Base-by-base conservation (phyloP, 2,113 vertebrate species). In the Anhinga rufa region DNA sequence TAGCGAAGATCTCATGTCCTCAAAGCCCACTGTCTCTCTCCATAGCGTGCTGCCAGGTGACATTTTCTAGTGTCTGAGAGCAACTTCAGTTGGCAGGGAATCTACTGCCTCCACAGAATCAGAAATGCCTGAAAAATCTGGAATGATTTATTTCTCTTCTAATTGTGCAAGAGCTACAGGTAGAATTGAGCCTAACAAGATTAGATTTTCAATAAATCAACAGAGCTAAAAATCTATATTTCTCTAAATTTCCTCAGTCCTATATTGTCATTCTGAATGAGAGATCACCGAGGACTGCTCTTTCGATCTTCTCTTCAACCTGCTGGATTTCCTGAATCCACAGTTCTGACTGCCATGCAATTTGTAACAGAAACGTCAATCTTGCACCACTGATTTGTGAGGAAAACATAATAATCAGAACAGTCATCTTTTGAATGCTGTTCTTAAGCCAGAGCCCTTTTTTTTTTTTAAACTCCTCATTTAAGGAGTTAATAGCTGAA, bases 131-230 rank as follows among this genome's bases (percentile, higher is more conserved):
- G 77, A 93, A 92, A 86, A 94, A 79, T 69, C 49, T 42, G 36
- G 40, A 84, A 79, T 89, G 31, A 94, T 90, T 92, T 88, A 93
- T 86, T 70, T 34, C 3, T 66, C 82, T 88, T 86, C 88, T 92
- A 89, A 93, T 55, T 88, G 57, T 31, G 15, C n/a, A 76, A 92
- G 76, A 89, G 65, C 40, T 81, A 84, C 51, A 79, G 70, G 72
- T 60, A 88, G 64, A 60, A 90, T 13, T 52, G 72, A 25, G 51
- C 15, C 88, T 92, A 95, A 82, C 57, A 82, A 89, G 65, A 75
- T 95, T 76, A 91, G 90, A 94, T 94, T 93, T 92, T 92, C 86
- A 61, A 92, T 89, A 94, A 92, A 95, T 93, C 95, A 88, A 88
- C 25, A 29, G 66, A 91, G 34, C 6, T 94, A 91, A 76, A 76